A percentile compares a stretch with the other conserved stretches of the same genome.
Conservation (phyloP, 2,113 vertebrate genomes). For the Saccopteryx bilineata region DNA sequence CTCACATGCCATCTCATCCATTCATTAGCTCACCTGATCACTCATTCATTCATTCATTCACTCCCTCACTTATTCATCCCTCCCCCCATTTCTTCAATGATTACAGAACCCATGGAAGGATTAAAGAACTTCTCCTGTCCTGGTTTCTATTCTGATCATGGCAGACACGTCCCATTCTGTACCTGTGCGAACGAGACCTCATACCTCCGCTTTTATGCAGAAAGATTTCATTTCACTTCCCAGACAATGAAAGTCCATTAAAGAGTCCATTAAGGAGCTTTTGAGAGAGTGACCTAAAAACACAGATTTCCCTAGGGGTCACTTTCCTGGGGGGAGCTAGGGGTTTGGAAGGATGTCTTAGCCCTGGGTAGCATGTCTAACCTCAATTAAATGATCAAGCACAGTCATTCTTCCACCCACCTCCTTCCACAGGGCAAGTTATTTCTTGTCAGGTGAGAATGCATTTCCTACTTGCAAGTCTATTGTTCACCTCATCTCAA, state of each 20-base stretch:
- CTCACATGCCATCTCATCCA: neutral
- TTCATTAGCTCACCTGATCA: neutral
- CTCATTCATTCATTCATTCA: neutral
- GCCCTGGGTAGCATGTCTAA: fast-evolving
- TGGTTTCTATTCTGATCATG: neutral
- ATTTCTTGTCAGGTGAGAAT: neutral
- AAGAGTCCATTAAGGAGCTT: neutral
- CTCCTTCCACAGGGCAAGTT: neutral
- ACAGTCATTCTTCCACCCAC: neutral
- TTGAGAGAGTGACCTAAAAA: neutral
- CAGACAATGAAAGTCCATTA: neutral
- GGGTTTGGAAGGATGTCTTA: neutral
- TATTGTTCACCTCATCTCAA: neutral
- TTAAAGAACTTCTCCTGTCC: neutral
- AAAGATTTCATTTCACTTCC: neutral
- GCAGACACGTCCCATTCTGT: neutral
- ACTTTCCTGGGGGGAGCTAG: neutral
- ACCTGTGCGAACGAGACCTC: neutral
- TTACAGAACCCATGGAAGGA: neutral
- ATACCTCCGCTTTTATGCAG: neutral
- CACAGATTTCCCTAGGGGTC: neutral
- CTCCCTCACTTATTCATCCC: neutral
- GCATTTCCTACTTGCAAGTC: neutral
- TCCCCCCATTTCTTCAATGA: neutral
- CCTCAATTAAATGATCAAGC: neutral